phyloP scores from a whole-genome alignment of 1,140 invertebrate genomes.

The Papilio helenus region DNA sequence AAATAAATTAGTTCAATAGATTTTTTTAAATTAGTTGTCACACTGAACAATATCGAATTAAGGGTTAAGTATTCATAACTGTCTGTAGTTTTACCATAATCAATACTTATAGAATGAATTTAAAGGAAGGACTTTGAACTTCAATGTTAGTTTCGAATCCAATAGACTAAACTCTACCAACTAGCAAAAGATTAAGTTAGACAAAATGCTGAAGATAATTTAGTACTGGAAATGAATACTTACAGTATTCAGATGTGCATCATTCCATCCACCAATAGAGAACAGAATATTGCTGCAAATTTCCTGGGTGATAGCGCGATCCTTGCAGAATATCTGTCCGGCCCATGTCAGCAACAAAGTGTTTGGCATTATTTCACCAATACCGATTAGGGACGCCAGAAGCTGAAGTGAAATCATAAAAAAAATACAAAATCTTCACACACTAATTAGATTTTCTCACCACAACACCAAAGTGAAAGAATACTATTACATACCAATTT shows the following conservation, averaged over 20 bases:
- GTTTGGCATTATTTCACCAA: slow-evolving; percentile 83
- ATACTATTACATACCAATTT: no score
- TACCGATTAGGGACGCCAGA: slow-evolving; percentile 70
- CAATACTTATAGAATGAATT: no score
- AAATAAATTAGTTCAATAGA: no score
- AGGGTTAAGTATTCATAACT: no score
- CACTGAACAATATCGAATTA: no score
- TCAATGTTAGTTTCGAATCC: no score
- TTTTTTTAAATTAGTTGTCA: no score
- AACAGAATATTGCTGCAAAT: slow-evolving; percentile 85
- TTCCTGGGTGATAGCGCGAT: slow-evolving; percentile 75
- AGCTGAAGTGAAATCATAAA: slow-evolving; percentile 42
- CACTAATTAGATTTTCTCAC: no score
- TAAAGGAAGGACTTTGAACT: no score
- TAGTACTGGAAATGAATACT: slow-evolving; percentile 4
- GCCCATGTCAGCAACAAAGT: slow-evolving; percentile 73
- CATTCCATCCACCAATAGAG: slow-evolving; percentile 79
- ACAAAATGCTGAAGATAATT: neutral
- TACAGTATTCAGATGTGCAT: slow-evolving; percentile 54
- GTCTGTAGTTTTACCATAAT: no score
- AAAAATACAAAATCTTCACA: neutral
- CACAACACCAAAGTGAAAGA: no score
- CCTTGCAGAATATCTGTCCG: slow-evolving; percentile 79
- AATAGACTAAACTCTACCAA: neutral
- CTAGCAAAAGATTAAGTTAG: neutral